Base-by-base conservation (phyloP, 2,797 vertebrate species). In the Uromys caudimaculatus region DNA sequence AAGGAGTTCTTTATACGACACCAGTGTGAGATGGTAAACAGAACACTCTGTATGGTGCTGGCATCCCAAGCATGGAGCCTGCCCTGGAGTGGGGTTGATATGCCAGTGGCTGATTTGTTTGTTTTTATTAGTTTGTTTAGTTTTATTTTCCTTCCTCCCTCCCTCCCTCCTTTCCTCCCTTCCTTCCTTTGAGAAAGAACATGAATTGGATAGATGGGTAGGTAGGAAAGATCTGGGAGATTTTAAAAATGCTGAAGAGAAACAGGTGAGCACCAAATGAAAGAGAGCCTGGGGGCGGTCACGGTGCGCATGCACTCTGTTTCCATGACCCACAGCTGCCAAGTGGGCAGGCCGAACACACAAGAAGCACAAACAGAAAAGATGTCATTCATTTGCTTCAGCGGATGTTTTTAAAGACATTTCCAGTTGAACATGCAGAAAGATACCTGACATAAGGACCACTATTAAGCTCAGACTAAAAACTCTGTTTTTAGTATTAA, bases 391-490 rank as follows among this genome's bases (percentile, higher is more conserved):
- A 32, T 76, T 86, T 94, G 67, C 23, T 14, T 79, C 32, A 56
- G 16, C 12, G 17, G 17, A 60, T 76, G 13, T 41, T 19, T 79
- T 67, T 50, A 32, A 89, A 17, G 44, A 77, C 62, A 88, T 79
- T 92, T 93, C 29, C 11, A 27, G 56, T 27, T 64, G 75, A 92
- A 69, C 8, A 64, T 19, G 75, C 1, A 17, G 41, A 32, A 94
- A 91, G 81, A 90, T 29, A 4, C 41, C 76, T 87, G 62, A 78
- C 4, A 47, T 54, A 76, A 87, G 76, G 71, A 92, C 91, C 90
- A 71, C 29, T 73, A 50, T 47, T 27, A 60, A 62, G 41, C 79
- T 89, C 13, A 89, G 54, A 69, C 19, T 71, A 24, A 91, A 71
- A 58, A 47, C 35, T 24, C 78, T 89, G 27, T n/a, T 69, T 32